A percentile compares a stretch with the other conserved stretches of the same genome.
Conservation (phyloP, 1,140 invertebrate species). For the Leptinotarsa undecemlineata region DNA sequence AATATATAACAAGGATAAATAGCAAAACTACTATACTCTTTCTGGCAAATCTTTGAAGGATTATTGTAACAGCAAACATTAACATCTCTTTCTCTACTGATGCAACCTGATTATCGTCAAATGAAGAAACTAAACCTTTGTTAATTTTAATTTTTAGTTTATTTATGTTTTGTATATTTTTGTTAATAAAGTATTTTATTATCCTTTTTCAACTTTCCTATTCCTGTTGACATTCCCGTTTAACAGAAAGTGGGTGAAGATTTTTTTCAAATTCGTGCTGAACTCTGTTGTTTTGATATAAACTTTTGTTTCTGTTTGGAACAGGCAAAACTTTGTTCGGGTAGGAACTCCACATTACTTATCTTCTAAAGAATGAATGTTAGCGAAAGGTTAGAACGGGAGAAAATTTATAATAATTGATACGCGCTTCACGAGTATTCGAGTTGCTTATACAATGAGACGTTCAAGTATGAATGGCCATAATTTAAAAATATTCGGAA, state of each 20-base stretch:
- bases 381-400: too few relatives aligned
- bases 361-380: too few relatives aligned
- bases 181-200: constrained; percentile 18
- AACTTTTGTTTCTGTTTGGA: too few relatives aligned
- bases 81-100: background rate
- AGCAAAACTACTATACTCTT: constrained; percentile 22
- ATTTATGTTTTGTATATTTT: constrained; percentile 17
- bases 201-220: background rate
- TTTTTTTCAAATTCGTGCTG: background rate
- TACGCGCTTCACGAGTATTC: too few relatives aligned
- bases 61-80: background rate
- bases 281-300: too few relatives aligned
- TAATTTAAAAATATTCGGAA: too few relatives aligned
- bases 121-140: constrained; percentile 8
- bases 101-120: too few relatives aligned
- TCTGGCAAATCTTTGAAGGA: background rate
- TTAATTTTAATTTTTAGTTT: constrained; percentile 20
- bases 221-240: background rate
- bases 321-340: too few relatives aligned
- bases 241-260: background rate
- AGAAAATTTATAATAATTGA: too few relatives aligned
- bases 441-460: too few relatives aligned
- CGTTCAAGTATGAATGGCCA: too few relatives aligned
- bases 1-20: background rate
- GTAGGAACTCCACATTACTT: too few relatives aligned